Percentiles rank a stretch among this genome's conserved stretches.
Conservation (phyloP, 2,113 vertebrate species). For the Himantopus leucocephalus region DNA sequence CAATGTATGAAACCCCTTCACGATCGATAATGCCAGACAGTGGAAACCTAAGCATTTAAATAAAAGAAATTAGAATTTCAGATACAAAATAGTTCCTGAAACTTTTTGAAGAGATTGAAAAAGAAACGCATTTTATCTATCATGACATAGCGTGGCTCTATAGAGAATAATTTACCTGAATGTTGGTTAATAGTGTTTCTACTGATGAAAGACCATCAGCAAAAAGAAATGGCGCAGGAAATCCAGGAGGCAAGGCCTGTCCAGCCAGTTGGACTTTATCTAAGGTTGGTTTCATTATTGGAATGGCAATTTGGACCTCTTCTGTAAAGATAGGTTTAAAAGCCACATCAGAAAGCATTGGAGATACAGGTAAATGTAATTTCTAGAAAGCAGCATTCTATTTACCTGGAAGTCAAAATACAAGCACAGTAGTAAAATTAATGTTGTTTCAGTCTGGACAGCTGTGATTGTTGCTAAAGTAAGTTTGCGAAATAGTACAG, state of each 20-base stretch:
- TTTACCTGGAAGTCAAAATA: background rate
- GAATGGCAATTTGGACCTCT: constrained; percentile 84
- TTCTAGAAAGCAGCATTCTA: background rate
- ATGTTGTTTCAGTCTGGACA: background rate
- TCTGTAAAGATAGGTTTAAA: constrained; percentile 76
- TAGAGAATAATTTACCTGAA: constrained; percentile 83
- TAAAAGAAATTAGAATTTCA: background rate
- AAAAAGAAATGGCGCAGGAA: constrained; percentile 90
- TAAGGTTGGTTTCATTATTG: constrained; percentile 84
- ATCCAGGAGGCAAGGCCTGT: constrained; percentile 85
- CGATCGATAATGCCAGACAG: fast-evolving
- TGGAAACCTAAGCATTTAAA: background rate
- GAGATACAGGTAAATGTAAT: background rate
- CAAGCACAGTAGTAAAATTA: background rate
- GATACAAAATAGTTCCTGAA: background rate
- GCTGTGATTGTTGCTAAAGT: background rate
- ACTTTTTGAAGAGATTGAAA: background rate
- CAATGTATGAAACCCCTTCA: background rate
- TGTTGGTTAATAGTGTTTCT: constrained; percentile 95
- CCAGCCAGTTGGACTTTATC: constrained; percentile 85
- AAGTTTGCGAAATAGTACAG: background rate
- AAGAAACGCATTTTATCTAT: background rate
- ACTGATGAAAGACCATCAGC: constrained; percentile 92
- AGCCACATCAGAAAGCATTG: constrained; percentile 32
- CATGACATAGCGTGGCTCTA: background rate